phyloP scores from a whole-genome alignment of 1,140 invertebrate species.

The Drosophila willistoni region DNA sequence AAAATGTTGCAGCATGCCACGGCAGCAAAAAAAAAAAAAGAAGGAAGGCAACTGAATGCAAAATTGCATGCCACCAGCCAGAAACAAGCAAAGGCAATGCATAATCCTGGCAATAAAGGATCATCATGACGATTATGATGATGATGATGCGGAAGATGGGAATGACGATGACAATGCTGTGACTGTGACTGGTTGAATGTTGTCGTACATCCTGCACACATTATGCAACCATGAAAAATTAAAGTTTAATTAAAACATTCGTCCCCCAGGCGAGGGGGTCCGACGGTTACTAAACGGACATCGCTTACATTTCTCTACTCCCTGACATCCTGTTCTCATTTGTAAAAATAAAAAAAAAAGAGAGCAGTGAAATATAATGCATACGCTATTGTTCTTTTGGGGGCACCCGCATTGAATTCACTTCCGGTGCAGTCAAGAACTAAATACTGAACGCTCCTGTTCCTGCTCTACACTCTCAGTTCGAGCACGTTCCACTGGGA shows the following conservation, averaged over 20 bases:
- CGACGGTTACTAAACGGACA: constrained; percentile 30
- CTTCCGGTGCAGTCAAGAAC: constrained; percentile 60
- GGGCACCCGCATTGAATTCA: constrained; percentile 70
- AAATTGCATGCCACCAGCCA: constrained; percentile 35
- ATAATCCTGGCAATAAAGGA: constrained; percentile 49
- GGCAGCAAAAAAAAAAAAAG: constrained; percentile 17
- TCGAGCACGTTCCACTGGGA: constrained; percentile 51
- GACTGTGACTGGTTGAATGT: constrained; percentile 50
- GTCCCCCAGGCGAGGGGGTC: constrained; percentile 23
- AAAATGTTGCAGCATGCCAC: constrained; percentile 20
- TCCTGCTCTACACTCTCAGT: constrained; percentile 18
- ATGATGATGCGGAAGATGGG: constrained; percentile 33
- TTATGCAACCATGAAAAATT: constrained; percentile 72
- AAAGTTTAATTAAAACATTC: constrained; percentile 74
- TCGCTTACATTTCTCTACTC: constrained; percentile 45
- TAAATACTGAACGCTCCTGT: constrained; percentile 39
- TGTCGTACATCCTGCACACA: constrained; percentile 31
- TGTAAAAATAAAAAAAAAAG: constrained; percentile 16
- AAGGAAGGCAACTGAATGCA: constrained; percentile 34
- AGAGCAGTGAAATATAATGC: constrained; percentile 9
- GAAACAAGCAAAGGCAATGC: constrained; percentile 33
- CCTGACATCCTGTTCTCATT: constrained; percentile 68
- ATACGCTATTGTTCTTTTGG: constrained; percentile 58
- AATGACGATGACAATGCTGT: constrained; percentile 26
- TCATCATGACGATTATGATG: constrained; percentile 37